These are phyloP conservation scores for Epizoanthus fatuus DNA, from an alignment of 92 coral and sea anemone genomes.

Conservation along the genomic window DNA sequence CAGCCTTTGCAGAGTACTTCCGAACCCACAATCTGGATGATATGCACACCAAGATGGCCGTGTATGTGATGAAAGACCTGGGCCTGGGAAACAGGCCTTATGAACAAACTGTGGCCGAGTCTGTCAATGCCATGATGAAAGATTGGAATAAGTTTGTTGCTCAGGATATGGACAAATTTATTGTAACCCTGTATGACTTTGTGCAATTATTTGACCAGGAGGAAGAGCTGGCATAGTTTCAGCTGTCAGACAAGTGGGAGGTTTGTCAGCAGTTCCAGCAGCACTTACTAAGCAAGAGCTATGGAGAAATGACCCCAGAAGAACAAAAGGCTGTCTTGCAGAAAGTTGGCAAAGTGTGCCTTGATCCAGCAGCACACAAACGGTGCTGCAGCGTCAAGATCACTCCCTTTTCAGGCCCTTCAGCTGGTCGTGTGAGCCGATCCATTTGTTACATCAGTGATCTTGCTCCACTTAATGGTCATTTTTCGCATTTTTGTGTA, in stretches of 20 bases:
- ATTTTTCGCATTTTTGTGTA: constrained; percentile 45
- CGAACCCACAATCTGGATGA: constrained; percentile 29
- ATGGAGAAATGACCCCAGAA: constrained; percentile 50
- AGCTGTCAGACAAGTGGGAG: constrained; percentile 64
- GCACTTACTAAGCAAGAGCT: constrained; percentile 11
- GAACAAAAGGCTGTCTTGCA: constrained; percentile 37
- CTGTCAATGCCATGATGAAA: constrained; percentile 63
- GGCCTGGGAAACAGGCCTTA: constrained; percentile 69
- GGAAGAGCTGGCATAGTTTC: constrained; percentile 60
- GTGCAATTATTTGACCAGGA: constrained; percentile 46
- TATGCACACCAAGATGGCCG: constrained; percentile 47
- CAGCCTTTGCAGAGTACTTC: constrained; percentile 56
- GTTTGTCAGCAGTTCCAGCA: constrained; percentile 30
- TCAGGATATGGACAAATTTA: constrained; percentile 52
- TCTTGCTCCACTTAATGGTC: constrained; percentile 4
- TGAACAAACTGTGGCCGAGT: constrained; percentile 58
- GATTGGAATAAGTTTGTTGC: constrained; percentile 52
- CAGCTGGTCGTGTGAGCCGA: neutral
- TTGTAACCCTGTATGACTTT: constrained; percentile 52
- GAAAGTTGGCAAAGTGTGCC: constrained; percentile 49
- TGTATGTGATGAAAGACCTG: constrained; percentile 47
- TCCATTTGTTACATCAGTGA: constrained; percentile 39
- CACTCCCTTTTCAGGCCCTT: neutral
- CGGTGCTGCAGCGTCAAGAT: constrained; percentile 36
- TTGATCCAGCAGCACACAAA: constrained; percentile 55